Conservation (phyloP, 2,888 invertebrate genomes). For the Lepidocyrtinus sp. region DNA sequence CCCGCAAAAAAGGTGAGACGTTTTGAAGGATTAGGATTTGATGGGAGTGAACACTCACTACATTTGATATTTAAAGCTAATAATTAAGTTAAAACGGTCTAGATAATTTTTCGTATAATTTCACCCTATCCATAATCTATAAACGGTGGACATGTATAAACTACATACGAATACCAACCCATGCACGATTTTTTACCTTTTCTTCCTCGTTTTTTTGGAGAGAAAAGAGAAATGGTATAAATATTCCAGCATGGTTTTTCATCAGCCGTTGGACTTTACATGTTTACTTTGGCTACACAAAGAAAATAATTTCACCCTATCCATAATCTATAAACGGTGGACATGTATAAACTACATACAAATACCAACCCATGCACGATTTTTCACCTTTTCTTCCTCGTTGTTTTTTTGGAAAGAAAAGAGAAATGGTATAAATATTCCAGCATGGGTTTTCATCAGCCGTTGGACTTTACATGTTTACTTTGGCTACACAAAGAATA, state of each 20-base stretch:
- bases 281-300: too few relatives aligned
- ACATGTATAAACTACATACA: too few relatives aligned
- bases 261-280: too few relatives aligned
- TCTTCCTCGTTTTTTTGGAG: conserved; percentile 4
- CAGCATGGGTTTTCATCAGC: not conserved
- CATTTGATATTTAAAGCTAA: not conserved
- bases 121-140: not conserved
- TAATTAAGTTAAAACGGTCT: conserved; percentile 42
- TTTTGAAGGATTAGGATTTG: too few relatives aligned
- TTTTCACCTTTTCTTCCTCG: not conserved
- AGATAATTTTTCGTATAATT: conserved; percentile 35
- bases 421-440: conserved; percentile 1
- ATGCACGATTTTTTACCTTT: not conserved
- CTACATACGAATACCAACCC: too few relatives aligned
- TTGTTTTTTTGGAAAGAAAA: conserved; percentile 5
- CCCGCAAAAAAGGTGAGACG: too few relatives aligned
- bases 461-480: too few relatives aligned
- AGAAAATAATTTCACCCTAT: too few relatives aligned
- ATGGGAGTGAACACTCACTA: not conserved
- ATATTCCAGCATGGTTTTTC: not conserved
- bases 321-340: not conserved
- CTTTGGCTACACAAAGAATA: too few relatives aligned
- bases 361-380: not conserved
- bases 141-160: not conserved
- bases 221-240: not conserved